Conservation (phyloP, 2,113 vertebrate genomes). For the Catharus fuscescens region DNA sequence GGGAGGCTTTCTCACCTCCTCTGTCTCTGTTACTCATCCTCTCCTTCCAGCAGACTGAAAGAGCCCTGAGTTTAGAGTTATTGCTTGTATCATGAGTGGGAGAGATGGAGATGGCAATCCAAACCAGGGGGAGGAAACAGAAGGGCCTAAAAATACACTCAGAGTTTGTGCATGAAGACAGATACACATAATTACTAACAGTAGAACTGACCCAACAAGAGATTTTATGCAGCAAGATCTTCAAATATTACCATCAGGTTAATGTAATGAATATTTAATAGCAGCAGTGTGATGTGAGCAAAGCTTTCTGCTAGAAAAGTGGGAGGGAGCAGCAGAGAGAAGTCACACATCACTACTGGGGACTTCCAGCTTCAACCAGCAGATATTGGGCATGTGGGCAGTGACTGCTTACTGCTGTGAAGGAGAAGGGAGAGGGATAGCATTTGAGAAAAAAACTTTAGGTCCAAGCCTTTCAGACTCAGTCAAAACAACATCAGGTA, state of each 20-base stretch:
- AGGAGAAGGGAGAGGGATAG: neutral
- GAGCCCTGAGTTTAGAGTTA: neutral
- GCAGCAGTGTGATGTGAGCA: fast-evolving
- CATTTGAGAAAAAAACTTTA: neutral
- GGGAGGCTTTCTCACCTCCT: neutral
- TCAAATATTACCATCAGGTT: neutral
- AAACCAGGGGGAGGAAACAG: fast-evolving
- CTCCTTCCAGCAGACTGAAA: neutral
- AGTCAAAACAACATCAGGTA: neutral
- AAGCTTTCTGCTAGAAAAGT: neutral
- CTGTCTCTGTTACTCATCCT: neutral
- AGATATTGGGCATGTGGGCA: neutral
- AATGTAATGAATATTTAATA: neutral
- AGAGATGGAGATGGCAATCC: neutral
- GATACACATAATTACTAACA: neutral
- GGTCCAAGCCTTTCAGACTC: neutral
- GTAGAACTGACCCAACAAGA: neutral
- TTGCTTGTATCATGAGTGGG: neutral
- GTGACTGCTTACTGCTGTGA: neutral
- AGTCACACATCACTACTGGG: neutral
- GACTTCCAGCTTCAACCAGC: neutral
- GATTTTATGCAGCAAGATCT: neutral
- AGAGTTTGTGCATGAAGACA: fast-evolving
- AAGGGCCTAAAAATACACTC: neutral
- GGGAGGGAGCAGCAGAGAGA: neutral